Evolutionary conservation across 1,140 invertebrate genomes (phyloP), one percentile per base, ranked within the genome.

Genomic region (Drosophila takahashii): DNA sequence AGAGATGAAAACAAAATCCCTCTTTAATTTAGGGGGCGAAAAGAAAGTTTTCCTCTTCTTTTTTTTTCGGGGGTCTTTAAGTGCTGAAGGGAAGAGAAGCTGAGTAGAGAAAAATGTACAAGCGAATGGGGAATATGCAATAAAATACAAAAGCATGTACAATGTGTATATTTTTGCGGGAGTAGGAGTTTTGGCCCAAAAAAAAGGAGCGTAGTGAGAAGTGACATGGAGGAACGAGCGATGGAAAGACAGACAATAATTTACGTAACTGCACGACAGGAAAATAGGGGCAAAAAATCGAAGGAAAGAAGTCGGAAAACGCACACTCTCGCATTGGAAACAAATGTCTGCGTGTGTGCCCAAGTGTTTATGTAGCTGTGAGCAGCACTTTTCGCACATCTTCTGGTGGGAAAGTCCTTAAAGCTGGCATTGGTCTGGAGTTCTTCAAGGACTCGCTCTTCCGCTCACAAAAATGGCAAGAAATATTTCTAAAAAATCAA

Each of bases 181-280:
- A 66, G 44, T 50, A 60, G 79, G 57, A 42, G 50, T 37, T 60
- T 52, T 53, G 50, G 34, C 22, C 50, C 32, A 64, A 60, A 67
- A 75, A 65, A 61, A 65, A 61, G 50, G 36, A 77, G 53, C 36
- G 70, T 67, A 87, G 83, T 64, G 79, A 86, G 87, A 79, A 86
- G 83, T 87, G 83, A 79, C 83, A 87, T 70, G 71, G 52, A 66
- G 61, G 50, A 69, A 79, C 53, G 70, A 83, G 79, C 79, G 62
- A 57, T 74, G 71, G 67, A 58, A 71, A 89, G 84, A 71, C 80
- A 89, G 84, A 89, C 79, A 80, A 87, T 87, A 87, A 87, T 87
- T 87, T 87, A 87, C 83, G 83, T 89, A 89, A 83, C 84, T 83
- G 65, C 73, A 77, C 62, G 77, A 86, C 79, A 79, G 53, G 59